Conservation (phyloP, 2,113 vertebrate species). For the Lepus europaeus region DNA sequence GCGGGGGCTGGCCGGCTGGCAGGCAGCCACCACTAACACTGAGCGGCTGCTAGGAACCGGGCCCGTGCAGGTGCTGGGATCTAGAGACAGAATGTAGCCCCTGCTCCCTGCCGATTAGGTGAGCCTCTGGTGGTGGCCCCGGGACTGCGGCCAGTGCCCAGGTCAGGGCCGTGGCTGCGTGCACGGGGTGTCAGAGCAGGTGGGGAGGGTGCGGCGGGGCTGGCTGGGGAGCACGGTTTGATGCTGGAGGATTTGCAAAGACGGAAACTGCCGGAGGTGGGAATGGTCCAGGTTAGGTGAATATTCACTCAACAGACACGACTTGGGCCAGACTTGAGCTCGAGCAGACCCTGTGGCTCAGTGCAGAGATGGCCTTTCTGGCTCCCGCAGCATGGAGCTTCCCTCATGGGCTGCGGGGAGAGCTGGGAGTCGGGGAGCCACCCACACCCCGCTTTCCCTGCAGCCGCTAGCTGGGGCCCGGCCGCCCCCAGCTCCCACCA, state of each 20-base stretch:
- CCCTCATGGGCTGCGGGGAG: too few species aligned
- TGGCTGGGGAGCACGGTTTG: not conserved
- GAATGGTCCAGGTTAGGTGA: rapidly evolving
- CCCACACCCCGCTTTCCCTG: too few species aligned
- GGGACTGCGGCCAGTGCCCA: not conserved
- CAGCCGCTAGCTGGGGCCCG: too few species aligned
- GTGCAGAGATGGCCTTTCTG: not conserved
- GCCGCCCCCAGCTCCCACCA: too few species aligned
- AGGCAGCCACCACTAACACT: not conserved
- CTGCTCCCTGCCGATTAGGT: not conserved
- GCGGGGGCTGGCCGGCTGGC: not conserved
- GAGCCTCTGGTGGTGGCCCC: too few species aligned
- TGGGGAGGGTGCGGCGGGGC: not conserved
- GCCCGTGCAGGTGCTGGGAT: not conserved
- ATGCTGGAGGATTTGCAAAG: not conserved
- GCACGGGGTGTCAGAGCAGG: not conserved
- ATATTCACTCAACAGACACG: conserved; percentile 10
- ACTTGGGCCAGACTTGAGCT: not conserved
- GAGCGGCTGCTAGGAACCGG: not conserved
- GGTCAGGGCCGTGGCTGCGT: not conserved
- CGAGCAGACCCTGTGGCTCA: not conserved
- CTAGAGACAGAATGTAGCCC: not conserved
- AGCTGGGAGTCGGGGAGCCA: not conserved
- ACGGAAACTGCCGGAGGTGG: not conserved
- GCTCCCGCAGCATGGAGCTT: not conserved